phyloP scores from a whole-genome alignment of 2,113 vertebrate genomes.

The Blennius ocellaris region DNA sequence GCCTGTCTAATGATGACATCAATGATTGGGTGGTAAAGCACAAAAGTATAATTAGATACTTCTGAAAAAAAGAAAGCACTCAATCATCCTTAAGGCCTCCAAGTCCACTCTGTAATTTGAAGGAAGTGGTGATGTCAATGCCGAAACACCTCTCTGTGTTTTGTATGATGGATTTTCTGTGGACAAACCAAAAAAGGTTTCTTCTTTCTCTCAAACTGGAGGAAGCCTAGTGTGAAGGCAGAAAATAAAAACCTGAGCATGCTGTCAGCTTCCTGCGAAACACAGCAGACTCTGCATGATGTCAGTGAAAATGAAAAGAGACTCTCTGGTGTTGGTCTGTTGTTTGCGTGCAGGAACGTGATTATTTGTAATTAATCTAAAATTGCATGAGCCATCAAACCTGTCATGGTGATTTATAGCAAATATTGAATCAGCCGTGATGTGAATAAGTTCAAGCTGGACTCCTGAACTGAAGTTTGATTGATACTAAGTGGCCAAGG shows the following conservation, averaged over 20 bases:
- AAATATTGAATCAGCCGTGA: background rate
- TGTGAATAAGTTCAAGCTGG: background rate
- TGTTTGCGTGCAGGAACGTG: background rate
- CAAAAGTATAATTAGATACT: background rate
- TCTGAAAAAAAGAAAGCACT: background rate
- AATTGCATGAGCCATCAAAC: background rate
- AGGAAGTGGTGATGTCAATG: background rate
- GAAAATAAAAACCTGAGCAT: background rate
- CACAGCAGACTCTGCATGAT: background rate
- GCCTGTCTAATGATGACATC: background rate
- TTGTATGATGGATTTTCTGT: background rate
- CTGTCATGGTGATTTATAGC: background rate
- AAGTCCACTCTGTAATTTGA: conserved; percentile 6
- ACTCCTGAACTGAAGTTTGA: background rate
- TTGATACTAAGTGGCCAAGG: background rate
- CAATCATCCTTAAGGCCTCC: background rate
- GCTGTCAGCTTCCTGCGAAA: background rate
- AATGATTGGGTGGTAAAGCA: background rate
- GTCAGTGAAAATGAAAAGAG: background rate
- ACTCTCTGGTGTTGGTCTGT: background rate
- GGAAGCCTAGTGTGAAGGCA: background rate
- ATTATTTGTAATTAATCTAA: background rate
- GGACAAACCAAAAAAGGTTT: background rate
- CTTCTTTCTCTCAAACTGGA: background rate
- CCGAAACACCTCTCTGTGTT: background rate